These are phyloP conservation scores for Notechis scutatus DNA, from an alignment of 2,113 vertebrate species.

Conservation along the genomic window DNA sequence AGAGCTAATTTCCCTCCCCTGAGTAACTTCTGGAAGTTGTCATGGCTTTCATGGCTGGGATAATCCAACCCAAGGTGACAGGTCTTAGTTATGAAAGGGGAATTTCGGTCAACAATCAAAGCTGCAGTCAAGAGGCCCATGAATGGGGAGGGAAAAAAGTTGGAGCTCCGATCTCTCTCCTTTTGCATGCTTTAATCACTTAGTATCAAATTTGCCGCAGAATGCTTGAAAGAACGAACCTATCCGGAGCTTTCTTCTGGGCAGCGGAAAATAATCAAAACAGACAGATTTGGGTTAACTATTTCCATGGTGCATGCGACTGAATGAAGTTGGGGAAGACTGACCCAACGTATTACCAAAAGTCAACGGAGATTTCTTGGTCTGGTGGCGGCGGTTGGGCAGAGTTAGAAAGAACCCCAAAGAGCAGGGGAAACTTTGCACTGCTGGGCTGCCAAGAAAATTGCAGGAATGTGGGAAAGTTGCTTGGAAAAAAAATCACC, in stretches of 20 bases:
- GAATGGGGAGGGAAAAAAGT: constrained; percentile 69
- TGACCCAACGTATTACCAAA: constrained; percentile 62
- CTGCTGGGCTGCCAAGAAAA: neutral
- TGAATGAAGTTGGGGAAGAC: constrained; percentile 59
- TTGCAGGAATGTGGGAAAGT: no score
- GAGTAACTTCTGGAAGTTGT: constrained; percentile 58
- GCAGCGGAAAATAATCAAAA: constrained; percentile 75
- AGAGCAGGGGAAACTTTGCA: constrained; percentile 28
- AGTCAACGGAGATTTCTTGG: constrained; percentile 52
- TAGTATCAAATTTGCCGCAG: constrained; percentile 71
- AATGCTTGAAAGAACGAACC: constrained; percentile 77
- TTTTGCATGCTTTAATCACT: constrained; percentile 74
- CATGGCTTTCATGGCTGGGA: constrained; percentile 51
- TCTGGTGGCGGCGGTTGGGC: neutral
- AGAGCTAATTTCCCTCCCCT: constrained; percentile 32
- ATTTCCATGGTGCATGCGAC: constrained; percentile 66
- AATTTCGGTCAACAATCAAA: constrained; percentile 78
- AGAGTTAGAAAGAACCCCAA: neutral
- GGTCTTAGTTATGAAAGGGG: constrained; percentile 67
- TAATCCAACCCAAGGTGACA: constrained; percentile 68
- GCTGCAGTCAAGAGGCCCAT: constrained; percentile 67
- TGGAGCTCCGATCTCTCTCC: constrained; percentile 59
- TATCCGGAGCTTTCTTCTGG: constrained; percentile 81
- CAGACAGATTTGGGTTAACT: constrained; percentile 81
- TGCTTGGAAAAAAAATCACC: no score